Evolutionary conservation across 2,888 invertebrate genomes (phyloP), one percentile per base, ranked within the genome.

Genomic region (Cryptus armator): DNA sequence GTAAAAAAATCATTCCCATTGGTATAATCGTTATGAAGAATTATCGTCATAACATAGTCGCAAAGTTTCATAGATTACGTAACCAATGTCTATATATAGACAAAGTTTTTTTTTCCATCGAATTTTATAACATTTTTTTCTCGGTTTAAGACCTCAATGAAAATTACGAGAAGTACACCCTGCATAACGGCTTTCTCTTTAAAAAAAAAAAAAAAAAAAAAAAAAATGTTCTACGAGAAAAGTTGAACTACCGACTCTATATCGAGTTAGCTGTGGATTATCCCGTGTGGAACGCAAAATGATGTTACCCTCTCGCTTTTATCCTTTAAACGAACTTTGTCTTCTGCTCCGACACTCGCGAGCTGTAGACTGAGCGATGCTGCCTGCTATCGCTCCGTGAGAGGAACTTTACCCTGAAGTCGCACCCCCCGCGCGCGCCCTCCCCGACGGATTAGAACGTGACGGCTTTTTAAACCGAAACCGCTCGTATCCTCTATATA

Each of bases 151-250:
- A 12, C 72, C 29, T 70, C 74, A 46, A 83, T 70, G 53, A 70
- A 70, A 79, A 64, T 12, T 16, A 53, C 59, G 44, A 48, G 48
- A 16, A 48, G 12, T 10, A 64, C 44, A 24, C 7, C 24, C 24
- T 14, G 51, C 37, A 64, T 70, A 71, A 51, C 67, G 59, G 19
- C 19, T 14, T 2, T 9, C 7, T 24, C 6, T 9, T 6, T 16
- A 32, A 48, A 62, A 24, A 53, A 72, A 29, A 43, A 77, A 24
- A 67, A 67, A n/a, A n/a, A n/a, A 32, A 48, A 62, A 24, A 53
- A 56, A 46, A 67, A 56, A 64, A 51, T 10, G 9, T 24, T 53
- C 48, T 48, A 80, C 59, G 84, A 64, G 76, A 76, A 84, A 84
- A 84, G 84, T 84, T 80, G 29, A 64, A 70, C 29, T 24, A 1